Evolutionary conservation across 2,797 vertebrate species (phyloP), one percentile per base, ranked within the genome.

Genomic region (Manis pentadactyla): DNA sequence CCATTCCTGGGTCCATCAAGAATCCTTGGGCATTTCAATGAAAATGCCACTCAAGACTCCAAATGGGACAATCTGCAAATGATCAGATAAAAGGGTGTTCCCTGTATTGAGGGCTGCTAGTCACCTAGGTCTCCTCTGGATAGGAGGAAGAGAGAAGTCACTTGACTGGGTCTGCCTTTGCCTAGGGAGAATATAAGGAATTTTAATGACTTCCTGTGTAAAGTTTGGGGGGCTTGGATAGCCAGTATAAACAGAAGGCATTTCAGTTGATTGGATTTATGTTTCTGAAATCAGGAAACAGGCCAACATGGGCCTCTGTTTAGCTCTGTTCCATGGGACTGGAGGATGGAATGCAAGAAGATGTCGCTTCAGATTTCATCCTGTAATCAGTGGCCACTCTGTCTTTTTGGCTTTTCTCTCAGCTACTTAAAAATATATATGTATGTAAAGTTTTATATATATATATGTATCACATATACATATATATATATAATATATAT

Each of bases 141-240:
- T 64, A 83, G 51, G 85, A 82, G 46, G 31, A 77, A 90, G 71
- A 81, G 37, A 66, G 49, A 83, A 87, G 75, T 87, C 1, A 29
- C 49, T 95, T 96, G 75, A 95, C 59, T 96, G 86, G 74, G n/a
- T 91, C 79, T 68, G n/a, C 57, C 51, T 91, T 94, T 83, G 88
- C 86, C 91, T 95, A 18, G 29, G 57, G 64, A 95, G 75, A 98
- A 97, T 94, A 98, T 79, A 91, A 98, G 96, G 97, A 98, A 98
- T 98, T 97, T 98, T 98, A 98, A 96, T 94, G 25, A 98, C 97
- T 98, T 98, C 96, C 97, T 98, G 87, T 97, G 89, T 95, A 96
- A 97, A 95, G 92, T 94, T 61, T 97, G 94, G 96, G 96, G 95
- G 66, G 87, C 77, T 91, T 96, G 91, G 91, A 84, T 96, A 96